Evolutionary conservation across 2,113 vertebrate genomes (phyloP).

Genomic region (Solenodon paradoxus): DNA sequence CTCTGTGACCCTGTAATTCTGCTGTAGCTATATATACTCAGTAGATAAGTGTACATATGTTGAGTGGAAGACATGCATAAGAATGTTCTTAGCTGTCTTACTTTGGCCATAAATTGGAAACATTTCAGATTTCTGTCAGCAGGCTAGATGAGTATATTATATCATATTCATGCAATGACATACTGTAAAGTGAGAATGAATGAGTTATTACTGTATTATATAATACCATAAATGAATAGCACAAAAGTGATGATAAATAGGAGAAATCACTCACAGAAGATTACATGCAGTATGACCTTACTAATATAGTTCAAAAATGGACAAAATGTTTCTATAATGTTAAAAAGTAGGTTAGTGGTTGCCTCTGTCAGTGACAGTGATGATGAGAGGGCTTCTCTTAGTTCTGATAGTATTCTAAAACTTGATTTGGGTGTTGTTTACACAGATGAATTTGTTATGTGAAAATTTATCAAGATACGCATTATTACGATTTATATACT

Average conservation of each 20-base stretch:
- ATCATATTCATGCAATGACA: neutral
- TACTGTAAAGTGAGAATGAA: neutral
- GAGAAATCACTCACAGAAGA: neutral
- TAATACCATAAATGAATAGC: neutral
- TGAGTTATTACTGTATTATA: neutral
- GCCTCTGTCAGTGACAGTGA: neutral
- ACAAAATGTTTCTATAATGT: neutral
- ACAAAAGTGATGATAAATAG: neutral
- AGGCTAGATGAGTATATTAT: neutral
- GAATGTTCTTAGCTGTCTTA: neutral
- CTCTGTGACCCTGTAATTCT: neutral
- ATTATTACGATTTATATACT: neutral
- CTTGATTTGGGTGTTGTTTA: neutral
- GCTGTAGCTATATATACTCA: neutral
- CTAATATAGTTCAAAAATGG: neutral
- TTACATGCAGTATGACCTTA: neutral
- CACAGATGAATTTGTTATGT: neutral
- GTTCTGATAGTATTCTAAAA: neutral
- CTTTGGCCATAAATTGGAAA: neutral
- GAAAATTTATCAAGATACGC: neutral
- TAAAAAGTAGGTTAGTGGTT: neutral
- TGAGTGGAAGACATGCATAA: neutral
- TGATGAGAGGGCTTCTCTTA: neutral
- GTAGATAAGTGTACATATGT: neutral
- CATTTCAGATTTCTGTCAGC: neutral